Evolutionary conservation across 2,888 invertebrate genomes (phyloP), one percentile per base, ranked within the genome.

Genomic region (Marasmarcha lunaedactyla): DNA sequence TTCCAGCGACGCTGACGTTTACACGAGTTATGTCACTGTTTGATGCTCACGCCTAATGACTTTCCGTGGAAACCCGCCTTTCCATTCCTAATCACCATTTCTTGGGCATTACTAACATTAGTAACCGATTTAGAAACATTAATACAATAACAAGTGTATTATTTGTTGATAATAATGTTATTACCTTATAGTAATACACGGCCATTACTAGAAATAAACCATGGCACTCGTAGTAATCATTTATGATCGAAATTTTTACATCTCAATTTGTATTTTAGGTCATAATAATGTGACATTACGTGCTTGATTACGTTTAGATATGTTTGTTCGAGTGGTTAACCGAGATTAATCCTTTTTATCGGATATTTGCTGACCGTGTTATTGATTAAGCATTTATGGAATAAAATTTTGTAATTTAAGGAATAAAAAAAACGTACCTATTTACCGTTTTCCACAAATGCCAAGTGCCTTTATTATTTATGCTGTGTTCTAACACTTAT

Each of bases 51-150:
- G 37, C 30, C 38, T 44, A 42, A 45, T 46, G 40, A 37, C 34
- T 40, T 42, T 40, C 41, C 41, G 43, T 44, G 37, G 42, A 45
- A 40, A 36, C 43, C 42, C 15, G 15, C 36, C 15, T 38, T 13
- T 38, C 38, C 38, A 25, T 52, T 48, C 49, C 47, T 62, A 71
- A 71, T 67, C 51, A 66, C 58, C 53, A 47, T 30, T 52, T 54
- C 52, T 53, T 50, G 46, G 56, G 51, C 53, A 58, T 66, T 67
- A 67, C 65, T 59, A 63, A 64, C 60, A 67, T 73, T 74, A 30
- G 30, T 4, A 30, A 30, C 30, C 30, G n/a, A 30, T 73, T 73
- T 46, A 62, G 59, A 43, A 49, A 54, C 72, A 72, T 76, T 76
- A 76, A 72, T 73, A 70, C 57, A 62, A 66, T 68, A 69, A 70